Evolutionary conservation across 2,113 vertebrate species (phyloP), one percentile per base, ranked within the genome.

Genomic region (Vombatus ursinus): DNA sequence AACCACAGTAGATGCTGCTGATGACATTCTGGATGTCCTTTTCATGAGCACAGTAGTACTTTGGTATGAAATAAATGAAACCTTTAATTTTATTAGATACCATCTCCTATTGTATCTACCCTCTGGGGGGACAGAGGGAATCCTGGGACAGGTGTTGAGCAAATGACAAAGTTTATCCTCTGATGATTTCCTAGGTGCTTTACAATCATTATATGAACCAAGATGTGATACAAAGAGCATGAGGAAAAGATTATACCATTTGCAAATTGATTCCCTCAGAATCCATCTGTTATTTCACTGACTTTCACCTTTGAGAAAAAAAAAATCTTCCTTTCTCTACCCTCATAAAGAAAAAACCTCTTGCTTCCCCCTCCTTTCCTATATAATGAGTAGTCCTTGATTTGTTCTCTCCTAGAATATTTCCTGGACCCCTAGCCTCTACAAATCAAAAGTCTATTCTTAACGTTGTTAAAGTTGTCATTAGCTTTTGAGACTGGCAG

Each of bases 21-120:
- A 92, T 84, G 95, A 49, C 23, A 68, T 84, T 16, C 90, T 95
- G 94, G 90, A 90, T 68, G 92, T 93, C 77, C 92, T 96, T 44
- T 92, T 61, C 89, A 16, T 3, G 44, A 89, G 49, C 16, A 77
- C 12, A 51, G 77, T 9, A 54, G 50, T 48, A 57, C 77, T 92
- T 92, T 24, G 11, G 12, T 54, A 53, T 44, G 26, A 97, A 96
- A 57, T 31, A 37, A 89, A 52, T 91, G 68, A 89, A 89, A 50
- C 31, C 52, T 1, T 57, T 89, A 52, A 51, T 89, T 77, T 94
- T 50, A 28, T 24, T 31, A 3, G n/a, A 52, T 26, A n/a, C 2
- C 28, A 1, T 37, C 24, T 14, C 57, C 49, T 16, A 90, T 92
- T 12, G 91, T 23, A 49, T 92, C 50, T 44, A 25, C 51, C 52